Evolutionary conservation across 92 coral and sea anemone species (phyloP).

Genomic region (Diadumene lineata): DNA sequence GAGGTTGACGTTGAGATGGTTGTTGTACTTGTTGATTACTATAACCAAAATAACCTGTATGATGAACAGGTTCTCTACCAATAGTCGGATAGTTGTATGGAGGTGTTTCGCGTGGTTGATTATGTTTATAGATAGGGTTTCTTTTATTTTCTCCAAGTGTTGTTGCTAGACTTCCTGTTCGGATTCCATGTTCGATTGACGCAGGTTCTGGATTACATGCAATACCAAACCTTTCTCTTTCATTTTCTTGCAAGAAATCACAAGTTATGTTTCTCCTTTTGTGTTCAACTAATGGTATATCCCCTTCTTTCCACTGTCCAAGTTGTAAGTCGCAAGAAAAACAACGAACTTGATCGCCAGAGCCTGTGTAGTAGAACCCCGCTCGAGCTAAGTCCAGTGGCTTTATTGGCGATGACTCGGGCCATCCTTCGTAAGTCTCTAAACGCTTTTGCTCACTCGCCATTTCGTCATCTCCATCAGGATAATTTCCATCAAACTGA

Average conservation of each 20-base stretch:
- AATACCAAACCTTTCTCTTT: constrained; percentile 33
- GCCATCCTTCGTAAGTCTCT: constrained; percentile 71
- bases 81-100: neutral
- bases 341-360: constrained; percentile 78
- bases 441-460: constrained; percentile 72
- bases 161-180: neutral
- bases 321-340: constrained; percentile 76
- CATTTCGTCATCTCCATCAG: constrained; percentile 70
- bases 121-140: neutral
- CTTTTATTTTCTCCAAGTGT: constrained; percentile 9
- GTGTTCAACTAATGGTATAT: constrained; percentile 79
- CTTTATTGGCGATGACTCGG: constrained; percentile 54
- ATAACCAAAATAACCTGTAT: neutral
- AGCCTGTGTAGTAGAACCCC: constrained; percentile 75
- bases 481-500: constrained; percentile 8
- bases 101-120: neutral
- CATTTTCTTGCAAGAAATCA: constrained; percentile 56
- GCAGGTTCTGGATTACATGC: constrained; percentile 29
- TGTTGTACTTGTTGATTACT: neutral
- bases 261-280: constrained; percentile 38
- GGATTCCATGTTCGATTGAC: constrained; percentile 44
- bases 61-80: constrained; percentile 1
- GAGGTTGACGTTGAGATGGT: neutral
- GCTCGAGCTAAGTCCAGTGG: constrained; percentile 75
- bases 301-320: constrained; percentile 69